Base-by-base conservation (phyloP, 1,140 invertebrate species). In the Cydia amplana region DNA sequence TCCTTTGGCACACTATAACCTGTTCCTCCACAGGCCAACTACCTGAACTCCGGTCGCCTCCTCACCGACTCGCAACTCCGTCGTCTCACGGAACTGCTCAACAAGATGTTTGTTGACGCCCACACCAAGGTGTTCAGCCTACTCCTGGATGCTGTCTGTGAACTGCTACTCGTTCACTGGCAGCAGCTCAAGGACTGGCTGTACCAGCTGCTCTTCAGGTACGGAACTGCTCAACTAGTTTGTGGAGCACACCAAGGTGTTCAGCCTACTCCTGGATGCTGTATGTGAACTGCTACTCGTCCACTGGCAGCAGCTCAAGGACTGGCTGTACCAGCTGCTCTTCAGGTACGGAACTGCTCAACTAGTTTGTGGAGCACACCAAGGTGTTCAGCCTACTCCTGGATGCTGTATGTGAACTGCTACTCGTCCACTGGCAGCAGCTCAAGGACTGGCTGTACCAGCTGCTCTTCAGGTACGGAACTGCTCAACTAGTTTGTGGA, bases 21-120 rank as follows among this genome's bases (percentile, higher is more conserved):
- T 49, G 32, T 77, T 95, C 76, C 89, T 79, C 72, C 55, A 3
- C 85, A 93, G 91, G 87, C 91, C 9, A 91, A 95, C 81, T 96
- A 97, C 83, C 93, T 98, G 18, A 95, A 95, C 76, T 94, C 95
- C 84, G 96, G 96, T 60, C 95, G 96, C 23, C 94, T 93, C 18
- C 93, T 98, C 6, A 94, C 94, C 10, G 93, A 94, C 1, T 93
- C 95, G 3, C 97, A 98, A 85, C 93, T 98, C 46, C 95, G 95
- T 64, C 95, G 96, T 80, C 94, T 98, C 7, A 98, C 97, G 0
- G 98, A 99, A 82, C 96, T 98, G 78, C 98, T 99, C 85, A 97
- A 97, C 63, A 97, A 98, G 93, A 98, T 99, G 97, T 99, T 99
- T 84, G 98, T 98, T 95, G 98, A 99, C 90, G 97, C 97, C n/a